These are phyloP conservation scores for Philopotamus ludificatus DNA, from an alignment of 1,140 invertebrate genomes.

Conservation along the genomic window DNA sequence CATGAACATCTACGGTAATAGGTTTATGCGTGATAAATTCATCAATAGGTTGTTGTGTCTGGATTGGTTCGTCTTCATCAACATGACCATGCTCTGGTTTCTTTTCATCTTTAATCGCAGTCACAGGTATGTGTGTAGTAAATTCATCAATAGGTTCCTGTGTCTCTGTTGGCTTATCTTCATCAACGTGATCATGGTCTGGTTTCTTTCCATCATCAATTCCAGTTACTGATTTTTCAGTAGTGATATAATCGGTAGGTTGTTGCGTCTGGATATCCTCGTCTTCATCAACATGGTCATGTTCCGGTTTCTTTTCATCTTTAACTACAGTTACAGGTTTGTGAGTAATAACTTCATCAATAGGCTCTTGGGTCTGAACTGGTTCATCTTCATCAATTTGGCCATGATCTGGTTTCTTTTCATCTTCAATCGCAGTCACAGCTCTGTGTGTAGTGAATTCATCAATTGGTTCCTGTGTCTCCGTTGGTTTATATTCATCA, in stretches of 20 bases:
- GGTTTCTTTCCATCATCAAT: constrained; percentile 7
- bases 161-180: not conserved
- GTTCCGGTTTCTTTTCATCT: not conserved
- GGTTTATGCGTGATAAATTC: no score
- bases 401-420: not conserved
- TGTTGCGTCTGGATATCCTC: not conserved
- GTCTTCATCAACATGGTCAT: not conserved
- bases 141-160: constrained; percentile 5
- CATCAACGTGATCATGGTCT: not conserved
- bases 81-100: not conserved
- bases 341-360: constrained; percentile 10
- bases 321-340: not conserved
- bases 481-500: not conserved
- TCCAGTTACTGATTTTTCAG: not conserved
- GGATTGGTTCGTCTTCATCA: not conserved
- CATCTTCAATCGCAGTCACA: not conserved
- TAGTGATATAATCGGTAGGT: not conserved
- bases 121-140: not conserved
- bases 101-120: not conserved
- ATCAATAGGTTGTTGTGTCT: no score
- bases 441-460: not conserved
- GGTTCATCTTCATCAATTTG: not conserved
- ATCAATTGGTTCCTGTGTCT: not conserved
- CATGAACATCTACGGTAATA: no score
- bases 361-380: constrained; percentile 2